Evolutionary conservation across 2,797 vertebrate genomes (phyloP).

Genomic region (Caiman crocodilus): DNA sequence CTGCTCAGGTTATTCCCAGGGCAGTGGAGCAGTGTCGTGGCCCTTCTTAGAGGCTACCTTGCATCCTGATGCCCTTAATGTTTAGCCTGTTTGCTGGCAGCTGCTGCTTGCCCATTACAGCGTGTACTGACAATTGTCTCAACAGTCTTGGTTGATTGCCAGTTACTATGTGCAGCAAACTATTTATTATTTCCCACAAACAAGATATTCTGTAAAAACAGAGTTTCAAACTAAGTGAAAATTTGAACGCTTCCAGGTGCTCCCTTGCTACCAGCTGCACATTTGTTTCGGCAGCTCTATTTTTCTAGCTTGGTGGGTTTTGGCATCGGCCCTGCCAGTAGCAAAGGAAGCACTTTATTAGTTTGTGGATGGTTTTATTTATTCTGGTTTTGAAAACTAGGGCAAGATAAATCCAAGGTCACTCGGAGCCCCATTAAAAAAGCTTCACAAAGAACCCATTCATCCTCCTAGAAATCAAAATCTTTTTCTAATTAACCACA

Average conservation of each 20-base stretch:
- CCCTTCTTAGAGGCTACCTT: not conserved
- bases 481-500: constrained; percentile 79
- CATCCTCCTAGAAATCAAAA: constrained; percentile 80
- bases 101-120: constrained; percentile 59
- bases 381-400: constrained; percentile 79
- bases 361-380: constrained; percentile 42
- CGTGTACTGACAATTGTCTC: constrained; percentile 38
- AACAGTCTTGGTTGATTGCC: constrained; percentile 52
- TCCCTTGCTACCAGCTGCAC: not conserved
- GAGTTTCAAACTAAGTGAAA: constrained; percentile 1
- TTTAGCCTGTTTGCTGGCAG: constrained; percentile 30
- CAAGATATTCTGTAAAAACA: constrained; percentile 3
- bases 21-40: fast-evolving
- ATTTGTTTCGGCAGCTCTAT: not conserved
- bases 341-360: not conserved
- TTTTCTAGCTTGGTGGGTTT: constrained; percentile 44
- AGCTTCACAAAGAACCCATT: constrained; percentile 82
- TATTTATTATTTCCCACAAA: not conserved
- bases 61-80: not conserved
- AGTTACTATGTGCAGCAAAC: not conserved
- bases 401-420: constrained; percentile 79
- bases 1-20: not conserved
- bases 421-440: constrained; percentile 71
- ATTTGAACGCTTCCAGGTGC: not conserved
- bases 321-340: constrained; percentile 17